phyloP scores from a whole-genome alignment of 2,797 vertebrate species.

The Liparis tanakae region DNA sequence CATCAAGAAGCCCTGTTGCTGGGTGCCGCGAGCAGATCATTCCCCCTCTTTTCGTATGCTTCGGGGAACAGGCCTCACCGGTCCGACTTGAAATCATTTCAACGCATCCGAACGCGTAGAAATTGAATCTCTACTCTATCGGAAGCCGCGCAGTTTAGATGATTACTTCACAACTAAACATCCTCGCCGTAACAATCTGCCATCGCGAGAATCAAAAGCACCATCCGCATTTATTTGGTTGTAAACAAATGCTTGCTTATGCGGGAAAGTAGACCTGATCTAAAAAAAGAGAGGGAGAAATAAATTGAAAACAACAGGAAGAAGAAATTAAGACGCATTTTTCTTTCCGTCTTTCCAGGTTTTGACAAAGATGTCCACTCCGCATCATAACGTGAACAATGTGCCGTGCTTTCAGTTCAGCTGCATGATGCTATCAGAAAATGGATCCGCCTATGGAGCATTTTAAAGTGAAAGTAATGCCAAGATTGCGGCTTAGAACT shows the following conservation, averaged over 20 bases:
- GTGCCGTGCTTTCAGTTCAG: slow-evolving; percentile 56
- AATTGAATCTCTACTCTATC: slow-evolving; percentile 31
- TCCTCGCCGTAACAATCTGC: slow-evolving; percentile 11
- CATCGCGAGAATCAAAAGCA: slow-evolving; percentile 33
- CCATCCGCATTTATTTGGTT: slow-evolving; percentile 16
- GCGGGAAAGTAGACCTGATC: slow-evolving; percentile 24
- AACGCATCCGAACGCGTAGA: slow-evolving; percentile 50
- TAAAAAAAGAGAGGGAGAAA: not conserved
- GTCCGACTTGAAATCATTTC: slow-evolving; percentile 57
- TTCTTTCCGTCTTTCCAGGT: slow-evolving; percentile 41
- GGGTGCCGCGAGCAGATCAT: slow-evolving; percentile 75
- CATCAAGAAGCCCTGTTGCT: slow-evolving; percentile 79
- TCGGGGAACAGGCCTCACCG: slow-evolving; percentile 51
- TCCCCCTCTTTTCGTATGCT: slow-evolving; percentile 59
- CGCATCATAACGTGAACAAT: slow-evolving; percentile 61
- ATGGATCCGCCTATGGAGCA: slow-evolving; percentile 64
- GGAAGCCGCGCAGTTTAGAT: slow-evolving; percentile 38
- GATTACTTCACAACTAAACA: slow-evolving; percentile 25
- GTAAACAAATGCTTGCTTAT: slow-evolving; percentile 39
- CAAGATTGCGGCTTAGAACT: slow-evolving; percentile 74
- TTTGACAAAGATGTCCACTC: slow-evolving; percentile 47
- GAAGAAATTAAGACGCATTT: slow-evolving; percentile 41
- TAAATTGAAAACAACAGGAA: slow-evolving; percentile 1
- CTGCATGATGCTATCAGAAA: slow-evolving; percentile 74
- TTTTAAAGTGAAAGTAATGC: slow-evolving; percentile 69